A percentile compares a stretch with the other conserved stretches of the same genome.
Conservation (phyloP, 2,113 vertebrate species). For the Falco punctatus region DNA sequence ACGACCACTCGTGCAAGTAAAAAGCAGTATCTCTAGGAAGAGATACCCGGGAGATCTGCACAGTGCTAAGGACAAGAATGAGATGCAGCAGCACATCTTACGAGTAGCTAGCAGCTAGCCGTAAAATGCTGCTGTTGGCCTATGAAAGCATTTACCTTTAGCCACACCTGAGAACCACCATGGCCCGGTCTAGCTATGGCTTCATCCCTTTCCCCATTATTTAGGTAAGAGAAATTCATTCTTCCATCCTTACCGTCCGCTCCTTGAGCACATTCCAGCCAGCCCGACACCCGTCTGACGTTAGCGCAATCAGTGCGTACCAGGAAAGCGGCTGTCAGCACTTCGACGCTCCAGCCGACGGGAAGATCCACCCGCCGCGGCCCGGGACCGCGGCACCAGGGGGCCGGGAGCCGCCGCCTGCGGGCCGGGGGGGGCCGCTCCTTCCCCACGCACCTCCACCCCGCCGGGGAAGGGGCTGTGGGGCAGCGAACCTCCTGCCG, state of each 20-base stretch:
- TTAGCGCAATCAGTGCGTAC: rapidly evolving
- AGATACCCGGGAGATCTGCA: neutral
- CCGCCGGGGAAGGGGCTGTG: too few species aligned
- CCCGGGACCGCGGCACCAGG: too few species aligned
- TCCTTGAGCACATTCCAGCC: too few species aligned
- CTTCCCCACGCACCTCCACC: neutral
- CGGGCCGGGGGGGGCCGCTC: neutral
- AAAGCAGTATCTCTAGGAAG: neutral
- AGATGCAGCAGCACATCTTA: rapidly evolving
- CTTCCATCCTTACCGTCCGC: neutral
- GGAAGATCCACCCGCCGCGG: too few species aligned
- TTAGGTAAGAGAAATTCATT: neutral
- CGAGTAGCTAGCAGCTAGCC: rapidly evolving
- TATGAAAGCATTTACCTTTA: neutral
- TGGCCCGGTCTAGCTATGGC: neutral
- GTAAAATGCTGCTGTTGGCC: rapidly evolving
- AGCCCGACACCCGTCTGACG: too few species aligned
- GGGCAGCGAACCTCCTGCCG: neutral
- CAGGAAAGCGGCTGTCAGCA: neutral
- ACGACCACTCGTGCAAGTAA: rapidly evolving
- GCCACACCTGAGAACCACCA: neutral
- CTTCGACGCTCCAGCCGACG: rapidly evolving
- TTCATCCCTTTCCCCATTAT: neutral
- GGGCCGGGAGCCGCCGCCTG: neutral
- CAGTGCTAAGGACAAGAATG: neutral